A percentile compares a stretch with the other conserved stretches of the same genome.
phyloP scores from a whole-genome alignment of 2,113 vertebrate species.

The Takifugu bimaculatus region DNA sequence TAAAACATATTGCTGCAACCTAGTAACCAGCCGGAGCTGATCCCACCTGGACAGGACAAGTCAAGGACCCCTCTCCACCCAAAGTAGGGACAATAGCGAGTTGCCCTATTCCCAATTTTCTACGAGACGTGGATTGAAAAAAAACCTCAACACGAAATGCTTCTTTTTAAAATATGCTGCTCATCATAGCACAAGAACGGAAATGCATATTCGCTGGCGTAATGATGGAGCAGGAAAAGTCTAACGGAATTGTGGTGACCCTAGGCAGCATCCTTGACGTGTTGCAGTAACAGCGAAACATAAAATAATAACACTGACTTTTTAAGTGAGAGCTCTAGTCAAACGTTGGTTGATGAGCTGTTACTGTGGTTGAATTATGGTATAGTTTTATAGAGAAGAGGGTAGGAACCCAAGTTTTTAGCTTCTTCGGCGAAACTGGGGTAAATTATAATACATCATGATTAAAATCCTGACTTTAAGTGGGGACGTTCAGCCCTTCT shows the following conservation, averaged over 20 bases:
- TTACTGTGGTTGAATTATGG: constrained; percentile 4
- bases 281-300: neutral
- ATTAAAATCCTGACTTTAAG: constrained; percentile 51
- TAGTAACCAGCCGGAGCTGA: constrained; percentile 72
- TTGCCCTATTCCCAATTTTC: too few species aligned
- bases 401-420: too few species aligned
- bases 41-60: constrained; percentile 78
- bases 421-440: neutral
- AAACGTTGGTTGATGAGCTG: too few species aligned
- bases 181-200: too few species aligned
- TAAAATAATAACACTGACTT: neutral
- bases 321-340: too few species aligned
- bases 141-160: neutral
- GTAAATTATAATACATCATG: constrained; percentile 14
- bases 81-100: constrained; percentile 35
- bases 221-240: too few species aligned
- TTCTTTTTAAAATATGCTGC: neutral
- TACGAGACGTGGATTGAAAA: neutral
- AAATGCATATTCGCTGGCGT: too few species aligned
- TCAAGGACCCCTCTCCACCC: constrained; percentile 68
- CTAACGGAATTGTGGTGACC: too few species aligned
- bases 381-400: too few species aligned
- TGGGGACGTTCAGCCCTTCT: constrained; percentile 59
- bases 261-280: neutral
- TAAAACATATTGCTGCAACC: constrained; percentile 81